A percentile compares a stretch with the other conserved stretches of the same genome.
Evolutionary conservation across 2,113 vertebrate genomes (phyloP).

Genomic region (Peromyscus polionotus): DNA sequence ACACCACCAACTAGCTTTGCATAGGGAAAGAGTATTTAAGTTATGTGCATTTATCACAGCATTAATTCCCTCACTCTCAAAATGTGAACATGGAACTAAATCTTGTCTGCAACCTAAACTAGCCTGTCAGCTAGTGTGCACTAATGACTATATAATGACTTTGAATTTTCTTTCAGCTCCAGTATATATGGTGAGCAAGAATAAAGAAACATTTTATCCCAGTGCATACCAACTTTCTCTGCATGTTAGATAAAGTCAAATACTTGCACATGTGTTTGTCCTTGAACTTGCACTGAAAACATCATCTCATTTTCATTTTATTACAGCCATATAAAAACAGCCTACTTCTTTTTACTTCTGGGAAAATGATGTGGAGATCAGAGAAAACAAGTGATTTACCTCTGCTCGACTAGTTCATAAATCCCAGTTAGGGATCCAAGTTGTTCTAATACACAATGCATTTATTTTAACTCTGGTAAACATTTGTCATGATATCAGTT

Average conservation of each 20-base stretch:
- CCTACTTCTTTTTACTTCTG: not conserved
- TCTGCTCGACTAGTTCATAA: not conserved
- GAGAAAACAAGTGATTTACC: not conserved
- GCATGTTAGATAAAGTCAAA: not conserved
- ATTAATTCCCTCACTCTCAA: not conserved
- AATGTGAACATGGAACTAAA: not conserved
- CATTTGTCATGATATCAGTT: not conserved
- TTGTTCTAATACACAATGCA: slow-evolving; percentile 15
- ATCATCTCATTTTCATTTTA: slow-evolving; percentile 8
- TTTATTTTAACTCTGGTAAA: slow-evolving; percentile 17
- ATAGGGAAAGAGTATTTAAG: not conserved
- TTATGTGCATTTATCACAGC: not conserved
- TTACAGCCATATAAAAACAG: not conserved
- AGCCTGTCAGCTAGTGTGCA: not conserved
- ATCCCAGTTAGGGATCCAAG: not conserved
- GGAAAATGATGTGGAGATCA: not conserved
- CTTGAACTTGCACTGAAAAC: not conserved
- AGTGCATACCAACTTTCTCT: not conserved
- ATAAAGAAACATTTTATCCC: not conserved
- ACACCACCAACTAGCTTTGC: not conserved
- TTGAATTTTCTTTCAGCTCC: not conserved
- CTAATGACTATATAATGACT: not conserved
- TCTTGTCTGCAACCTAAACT: not conserved
- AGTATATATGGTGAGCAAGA: not conserved
- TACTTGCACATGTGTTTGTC: not conserved